These are phyloP conservation scores for Dromius quadrimaculatus DNA, from an alignment of 2,888 invertebrate genomes.

Conservation along the genomic window DNA sequence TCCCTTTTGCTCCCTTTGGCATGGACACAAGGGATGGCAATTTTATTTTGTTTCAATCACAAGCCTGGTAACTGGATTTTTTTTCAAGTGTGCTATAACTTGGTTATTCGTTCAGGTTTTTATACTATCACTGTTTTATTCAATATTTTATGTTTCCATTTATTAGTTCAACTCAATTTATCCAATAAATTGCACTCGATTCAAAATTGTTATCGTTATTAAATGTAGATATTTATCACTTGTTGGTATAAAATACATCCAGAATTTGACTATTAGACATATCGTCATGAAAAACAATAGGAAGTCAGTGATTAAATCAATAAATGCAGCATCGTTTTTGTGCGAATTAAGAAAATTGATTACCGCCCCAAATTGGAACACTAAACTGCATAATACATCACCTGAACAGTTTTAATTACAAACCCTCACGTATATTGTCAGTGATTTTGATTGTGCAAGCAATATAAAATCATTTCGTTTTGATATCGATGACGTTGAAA, in stretches of 20 bases:
- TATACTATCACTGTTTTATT: constrained; percentile 24
- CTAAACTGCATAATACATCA: not conserved
- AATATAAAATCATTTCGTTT: constrained; percentile 42
- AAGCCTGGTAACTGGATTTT: constrained; percentile 32
- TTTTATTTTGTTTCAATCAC: constrained; percentile 54
- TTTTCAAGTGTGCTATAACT: constrained; percentile 24
- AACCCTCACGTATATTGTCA: constrained; percentile 18
- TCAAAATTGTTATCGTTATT: too few relatives aligned
- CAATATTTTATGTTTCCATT: constrained; percentile 21
- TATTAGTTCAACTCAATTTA: constrained; percentile 2
- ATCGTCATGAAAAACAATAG: too few relatives aligned
- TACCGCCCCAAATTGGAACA: constrained; percentile 2
- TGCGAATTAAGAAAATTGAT: constrained; percentile 27
- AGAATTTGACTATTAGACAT: too few relatives aligned
- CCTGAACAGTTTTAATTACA: constrained; percentile 33
- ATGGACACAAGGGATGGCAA: constrained; percentile 48
- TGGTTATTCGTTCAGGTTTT: constrained; percentile 23
- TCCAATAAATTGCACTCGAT: constrained; percentile 7
- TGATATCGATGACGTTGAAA: constrained; percentile 40
- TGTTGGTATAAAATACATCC: too few relatives aligned
- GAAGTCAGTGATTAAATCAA: too few relatives aligned
- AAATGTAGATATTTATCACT: too few relatives aligned
- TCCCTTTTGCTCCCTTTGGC: not conserved
- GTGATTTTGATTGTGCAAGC: constrained; percentile 28
- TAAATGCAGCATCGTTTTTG: too few relatives aligned